phyloP scores from a whole-genome alignment of 1,140 invertebrate species.

The Limonius californicus region DNA sequence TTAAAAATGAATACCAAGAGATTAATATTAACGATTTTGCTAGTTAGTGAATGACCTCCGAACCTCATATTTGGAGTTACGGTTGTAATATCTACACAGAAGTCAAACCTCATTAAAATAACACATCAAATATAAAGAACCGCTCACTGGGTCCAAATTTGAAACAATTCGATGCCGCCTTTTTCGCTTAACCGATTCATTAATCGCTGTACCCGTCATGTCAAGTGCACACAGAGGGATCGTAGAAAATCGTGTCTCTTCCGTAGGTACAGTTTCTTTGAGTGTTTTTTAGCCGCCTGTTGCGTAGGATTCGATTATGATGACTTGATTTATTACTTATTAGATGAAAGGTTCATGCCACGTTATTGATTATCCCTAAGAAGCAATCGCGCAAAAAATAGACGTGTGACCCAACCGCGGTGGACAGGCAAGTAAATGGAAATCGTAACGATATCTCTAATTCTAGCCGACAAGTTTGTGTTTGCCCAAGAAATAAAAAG shows the following conservation, averaged over 20 bases:
- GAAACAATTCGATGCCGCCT: background rate
- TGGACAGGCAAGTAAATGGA: background rate
- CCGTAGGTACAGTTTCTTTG: background rate
- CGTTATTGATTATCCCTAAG: background rate
- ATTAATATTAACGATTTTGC: too few relatives aligned
- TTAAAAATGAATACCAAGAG: too few relatives aligned
- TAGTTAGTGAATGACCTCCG: too few relatives aligned
- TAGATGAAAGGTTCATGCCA: background rate
- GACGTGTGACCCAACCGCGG: background rate
- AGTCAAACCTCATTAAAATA: constrained; percentile 3
- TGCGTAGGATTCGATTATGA: background rate
- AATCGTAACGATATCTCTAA: background rate
- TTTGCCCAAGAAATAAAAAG: too few relatives aligned
- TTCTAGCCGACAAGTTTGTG: too few relatives aligned
- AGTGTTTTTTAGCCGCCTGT: constrained; percentile 4
- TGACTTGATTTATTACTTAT: constrained; percentile 5
- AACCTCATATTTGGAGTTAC: too few relatives aligned
- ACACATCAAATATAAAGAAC: background rate
- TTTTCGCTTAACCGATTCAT: background rate
- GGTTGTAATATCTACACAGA: background rate
- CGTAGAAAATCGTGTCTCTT: background rate
- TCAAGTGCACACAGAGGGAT: background rate
- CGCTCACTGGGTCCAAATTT: background rate
- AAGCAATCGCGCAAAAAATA: background rate
- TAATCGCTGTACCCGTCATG: background rate